These are phyloP conservation scores for Sphecodes monilicornis DNA, from an alignment of 2,888 invertebrate genomes.

Conservation along the genomic window DNA sequence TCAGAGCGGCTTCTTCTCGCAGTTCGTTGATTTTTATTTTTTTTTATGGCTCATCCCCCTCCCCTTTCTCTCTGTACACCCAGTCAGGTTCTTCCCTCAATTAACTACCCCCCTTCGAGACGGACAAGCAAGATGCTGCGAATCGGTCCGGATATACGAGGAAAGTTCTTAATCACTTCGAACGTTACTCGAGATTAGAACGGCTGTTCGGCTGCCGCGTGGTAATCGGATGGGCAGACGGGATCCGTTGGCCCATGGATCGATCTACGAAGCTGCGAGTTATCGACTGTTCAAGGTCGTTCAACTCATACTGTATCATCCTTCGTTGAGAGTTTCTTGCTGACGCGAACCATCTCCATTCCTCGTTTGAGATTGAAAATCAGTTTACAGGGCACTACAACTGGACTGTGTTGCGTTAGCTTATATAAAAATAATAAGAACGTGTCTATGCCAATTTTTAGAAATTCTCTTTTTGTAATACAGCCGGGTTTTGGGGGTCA, in stretches of 20 bases:
- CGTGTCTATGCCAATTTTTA: too few relatives aligned
- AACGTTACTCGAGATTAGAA: slow-evolving; percentile 13
- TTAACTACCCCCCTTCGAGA: not conserved
- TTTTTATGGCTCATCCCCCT: not conserved
- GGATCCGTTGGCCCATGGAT: not conserved
- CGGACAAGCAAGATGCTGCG: not conserved
- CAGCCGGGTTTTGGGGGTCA: too few relatives aligned
- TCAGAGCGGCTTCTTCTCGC: not conserved
- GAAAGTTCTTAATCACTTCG: slow-evolving; percentile 14
- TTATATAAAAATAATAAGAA: too few relatives aligned
- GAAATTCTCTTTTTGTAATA: too few relatives aligned
- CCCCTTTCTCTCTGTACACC: not conserved
- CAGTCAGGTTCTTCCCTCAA: not conserved
- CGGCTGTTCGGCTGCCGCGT: not conserved
- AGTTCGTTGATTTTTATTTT: slow-evolving; percentile 3
- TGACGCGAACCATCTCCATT: not conserved
- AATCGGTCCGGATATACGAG: not conserved
- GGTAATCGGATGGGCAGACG: not conserved
- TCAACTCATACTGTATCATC: not conserved
- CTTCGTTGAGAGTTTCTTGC: not conserved
- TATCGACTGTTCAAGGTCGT: not conserved
- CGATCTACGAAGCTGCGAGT: not conserved
- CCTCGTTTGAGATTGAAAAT: too few relatives aligned
- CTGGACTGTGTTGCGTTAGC: too few relatives aligned
- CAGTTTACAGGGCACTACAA: too few relatives aligned